Percentiles rank a stretch among this genome's conserved stretches.
Evolutionary conservation across 2,797 vertebrate genomes (phyloP).

Genomic region (Notoglanidium macrostoma): DNA sequence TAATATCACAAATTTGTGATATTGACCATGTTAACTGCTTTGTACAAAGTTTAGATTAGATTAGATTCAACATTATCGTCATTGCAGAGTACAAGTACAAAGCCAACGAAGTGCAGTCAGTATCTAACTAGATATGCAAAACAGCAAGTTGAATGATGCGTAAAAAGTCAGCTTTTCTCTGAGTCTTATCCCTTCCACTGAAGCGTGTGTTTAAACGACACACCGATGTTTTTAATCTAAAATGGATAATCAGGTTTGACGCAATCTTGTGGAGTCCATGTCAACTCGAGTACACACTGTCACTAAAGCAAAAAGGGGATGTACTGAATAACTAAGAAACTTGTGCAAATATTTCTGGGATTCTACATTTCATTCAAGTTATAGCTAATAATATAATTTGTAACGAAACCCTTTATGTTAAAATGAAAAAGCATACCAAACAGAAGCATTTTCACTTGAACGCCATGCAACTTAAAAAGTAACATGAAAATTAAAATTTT

Average conservation of each 20-base stretch:
- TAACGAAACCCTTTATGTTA: not conserved
- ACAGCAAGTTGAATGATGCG: not conserved
- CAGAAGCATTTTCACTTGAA: not conserved
- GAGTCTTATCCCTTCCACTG: not conserved
- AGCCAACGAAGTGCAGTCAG: not conserved
- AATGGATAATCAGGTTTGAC: not conserved
- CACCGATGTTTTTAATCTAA: not conserved
- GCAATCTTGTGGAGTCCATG: not conserved
- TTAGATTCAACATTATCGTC: not conserved
- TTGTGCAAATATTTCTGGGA: not conserved
- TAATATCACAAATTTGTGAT: not conserved
- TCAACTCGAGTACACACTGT: not conserved
- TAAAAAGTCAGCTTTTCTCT: not conserved
- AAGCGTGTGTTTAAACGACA: not conserved
- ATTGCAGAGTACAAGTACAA: not conserved
- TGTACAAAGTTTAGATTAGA: not conserved
- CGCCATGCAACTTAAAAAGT: not conserved
- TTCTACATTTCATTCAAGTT: not conserved
- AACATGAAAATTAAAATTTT: not conserved
- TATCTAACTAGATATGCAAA: not conserved
- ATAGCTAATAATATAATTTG: not conserved
- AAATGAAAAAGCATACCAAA: not conserved
- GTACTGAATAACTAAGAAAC: not conserved
- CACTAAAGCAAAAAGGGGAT: not conserved
- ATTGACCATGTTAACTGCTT: not conserved